A percentile compares a stretch with the other conserved stretches of the same genome.
phyloP scores from a whole-genome alignment of 2,888 invertebrate genomes.

The Cyrtodaria siliqua region DNA sequence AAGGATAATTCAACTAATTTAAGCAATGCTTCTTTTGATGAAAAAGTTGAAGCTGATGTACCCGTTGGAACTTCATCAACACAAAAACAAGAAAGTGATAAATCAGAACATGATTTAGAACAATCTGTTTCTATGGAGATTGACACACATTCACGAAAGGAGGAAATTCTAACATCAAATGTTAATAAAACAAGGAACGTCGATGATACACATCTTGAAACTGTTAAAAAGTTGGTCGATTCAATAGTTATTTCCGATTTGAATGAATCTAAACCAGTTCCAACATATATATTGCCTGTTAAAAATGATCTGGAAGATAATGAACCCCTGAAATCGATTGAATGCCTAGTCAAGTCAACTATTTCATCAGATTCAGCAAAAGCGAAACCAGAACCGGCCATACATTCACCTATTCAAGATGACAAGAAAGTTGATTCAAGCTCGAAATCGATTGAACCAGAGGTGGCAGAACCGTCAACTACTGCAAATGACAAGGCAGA shows the following conservation, averaged over 20 bases:
- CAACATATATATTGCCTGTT: too few species aligned
- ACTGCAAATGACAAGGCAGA: too few species aligned
- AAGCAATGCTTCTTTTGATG: neutral
- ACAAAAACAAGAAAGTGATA: neutral
- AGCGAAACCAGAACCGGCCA: neutral
- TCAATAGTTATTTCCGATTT: too few species aligned
- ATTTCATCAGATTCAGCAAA: constrained; percentile 14
- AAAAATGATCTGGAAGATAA: neutral
- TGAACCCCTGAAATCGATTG: too few species aligned
- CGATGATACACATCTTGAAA: too few species aligned
- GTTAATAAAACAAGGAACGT: too few species aligned
- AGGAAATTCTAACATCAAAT: neutral
- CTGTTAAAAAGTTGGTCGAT: too few species aligned
- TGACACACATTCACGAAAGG: neutral
- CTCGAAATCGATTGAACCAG: too few species aligned
- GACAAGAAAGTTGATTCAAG: too few species aligned
- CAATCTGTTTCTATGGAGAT: neutral
- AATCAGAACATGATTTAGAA: neutral
- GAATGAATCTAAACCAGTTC: too few species aligned
- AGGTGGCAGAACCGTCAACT: neutral
- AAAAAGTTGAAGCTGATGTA: neutral
- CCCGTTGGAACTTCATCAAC: neutral
- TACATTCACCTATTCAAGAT: too few species aligned
- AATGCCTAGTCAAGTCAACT: too few species aligned
- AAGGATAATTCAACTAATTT: neutral